phyloP scores from a whole-genome alignment of 2,797 vertebrate species.

The Oryzias sinensis region DNA sequence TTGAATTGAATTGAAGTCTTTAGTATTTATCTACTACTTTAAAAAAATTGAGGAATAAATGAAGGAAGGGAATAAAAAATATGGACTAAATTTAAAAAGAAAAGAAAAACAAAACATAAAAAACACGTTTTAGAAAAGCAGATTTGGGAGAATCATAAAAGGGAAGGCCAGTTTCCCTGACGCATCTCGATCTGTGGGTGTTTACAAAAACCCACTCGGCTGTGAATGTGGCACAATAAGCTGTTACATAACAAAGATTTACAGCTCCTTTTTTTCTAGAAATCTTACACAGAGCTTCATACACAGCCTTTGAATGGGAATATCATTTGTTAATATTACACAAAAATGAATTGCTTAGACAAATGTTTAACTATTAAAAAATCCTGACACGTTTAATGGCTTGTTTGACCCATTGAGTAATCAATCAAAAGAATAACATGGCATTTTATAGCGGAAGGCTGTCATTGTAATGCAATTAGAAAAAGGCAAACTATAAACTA shows the following conservation, averaged over 20 bases:
- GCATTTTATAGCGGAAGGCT: background rate
- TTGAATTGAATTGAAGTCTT: no score
- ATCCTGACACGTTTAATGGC: background rate
- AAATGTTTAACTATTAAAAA: no score
- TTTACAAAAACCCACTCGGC: slow-evolving; percentile 38
- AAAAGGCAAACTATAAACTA: background rate
- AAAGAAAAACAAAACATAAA: no score
- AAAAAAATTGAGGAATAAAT: no score
- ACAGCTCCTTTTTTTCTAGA: slow-evolving; percentile 5
- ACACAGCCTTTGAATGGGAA: background rate
- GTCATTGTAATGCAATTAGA: background rate
- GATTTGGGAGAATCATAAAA: no score
- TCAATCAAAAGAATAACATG: background rate
- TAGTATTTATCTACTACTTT: no score
- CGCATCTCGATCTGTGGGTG: slow-evolving; percentile 50
- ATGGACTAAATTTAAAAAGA: no score
- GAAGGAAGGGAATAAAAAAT: no score
- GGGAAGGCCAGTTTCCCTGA: slow-evolving; percentile 9
- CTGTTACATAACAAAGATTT: slow-evolving; percentile 25
- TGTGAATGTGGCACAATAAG: slow-evolving; percentile 27
- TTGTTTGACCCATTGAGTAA: background rate
- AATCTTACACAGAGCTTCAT: background rate
- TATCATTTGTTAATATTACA: background rate
- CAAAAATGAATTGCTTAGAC: no score
- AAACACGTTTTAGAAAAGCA: no score